Base-by-base conservation (phyloP, 2,797 vertebrate genomes). In the Synanceia verrucosa region DNA sequence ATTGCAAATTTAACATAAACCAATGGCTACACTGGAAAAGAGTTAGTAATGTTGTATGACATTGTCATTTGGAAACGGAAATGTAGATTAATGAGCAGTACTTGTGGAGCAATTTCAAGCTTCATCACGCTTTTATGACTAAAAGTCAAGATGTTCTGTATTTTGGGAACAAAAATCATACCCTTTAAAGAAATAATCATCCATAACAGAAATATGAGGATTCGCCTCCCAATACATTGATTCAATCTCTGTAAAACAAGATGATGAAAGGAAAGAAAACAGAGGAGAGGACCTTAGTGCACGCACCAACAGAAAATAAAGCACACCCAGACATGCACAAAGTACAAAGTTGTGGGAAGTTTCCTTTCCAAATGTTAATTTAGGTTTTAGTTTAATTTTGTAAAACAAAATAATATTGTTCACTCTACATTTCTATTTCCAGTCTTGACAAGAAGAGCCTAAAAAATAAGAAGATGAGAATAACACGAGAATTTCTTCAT, bases 151-250 rank as follows among this genome's bases (percentile, higher is more conserved):
- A 51, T 52, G 61, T 36, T 52, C 2, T 55, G 21, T n/a, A 6
- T 23, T 39, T 14, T 21, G 57, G 26, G 51, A 53, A 41, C 23
- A 53, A 48, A 58, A 28, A 34, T 23, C 47, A 53, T 23, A 55
- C 39, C 2, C n/a, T 73, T 31, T 29, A 28, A 11, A 56, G 7
- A 51, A 50, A 57, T 23, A 44, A 67, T 59, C 31, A 37, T 28
- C 64, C 52, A 59, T 36, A 33, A 31, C 44, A 63, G 6, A 44
- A 61, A 66, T 59, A 65, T 56, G 31, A 76, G 29, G 34, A 26
- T 65, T 70, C 51, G 44, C 43, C 50, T 62, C 44, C 62, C 23
- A 61, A 60, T 70, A 66, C 24, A 46, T 60, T 1, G 11, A 60
- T 43, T 60, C 5, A 36, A 36, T 28, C 28, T 19, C 28, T 62